phyloP scores from a whole-genome alignment of 2,888 invertebrate genomes.

The Embidobia sp. region DNA sequence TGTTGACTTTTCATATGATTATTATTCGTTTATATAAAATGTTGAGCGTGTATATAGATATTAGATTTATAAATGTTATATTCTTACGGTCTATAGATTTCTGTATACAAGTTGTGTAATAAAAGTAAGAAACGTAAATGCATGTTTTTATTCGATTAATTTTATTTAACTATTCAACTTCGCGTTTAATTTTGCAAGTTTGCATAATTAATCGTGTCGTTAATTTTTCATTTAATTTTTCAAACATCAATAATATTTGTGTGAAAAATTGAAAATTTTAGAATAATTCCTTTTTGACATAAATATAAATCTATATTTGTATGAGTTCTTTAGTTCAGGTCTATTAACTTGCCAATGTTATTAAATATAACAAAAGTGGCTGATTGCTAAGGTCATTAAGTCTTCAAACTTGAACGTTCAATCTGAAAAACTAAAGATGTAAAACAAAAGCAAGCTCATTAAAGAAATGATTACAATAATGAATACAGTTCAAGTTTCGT shows the following conservation, averaged over 20 bases:
- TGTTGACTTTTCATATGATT: slow-evolving; percentile 28
- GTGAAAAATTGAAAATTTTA: no score
- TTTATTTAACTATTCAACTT: not conserved
- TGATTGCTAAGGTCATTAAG: slow-evolving; percentile 28
- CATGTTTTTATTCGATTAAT: not conserved
- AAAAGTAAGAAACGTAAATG: slow-evolving; percentile 13
- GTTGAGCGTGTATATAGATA: slow-evolving; percentile 23
- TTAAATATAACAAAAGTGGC: slow-evolving; percentile 36
- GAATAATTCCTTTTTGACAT: not conserved
- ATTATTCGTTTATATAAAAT: slow-evolving; percentile 36
- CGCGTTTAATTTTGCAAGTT: no score
- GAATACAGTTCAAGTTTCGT: not conserved
- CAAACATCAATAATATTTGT: no score
- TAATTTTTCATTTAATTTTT: no score
- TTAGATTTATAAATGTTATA: slow-evolving; percentile 44
- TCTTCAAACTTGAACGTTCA: slow-evolving; percentile 18
- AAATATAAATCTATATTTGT: slow-evolving; percentile 24
- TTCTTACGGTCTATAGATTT: slow-evolving; percentile 32
- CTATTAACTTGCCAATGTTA: slow-evolving; percentile 40
- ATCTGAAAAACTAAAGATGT: slow-evolving; percentile 10
- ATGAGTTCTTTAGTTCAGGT: slow-evolving; percentile 23
- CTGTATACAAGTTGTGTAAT: slow-evolving; percentile 38
- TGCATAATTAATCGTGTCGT: no score
- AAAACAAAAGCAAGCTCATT: slow-evolving; percentile 27
- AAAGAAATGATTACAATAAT: slow-evolving; percentile 6